Percentiles rank a stretch among this genome's conserved stretches.
Evolutionary conservation across 2,888 invertebrate species (phyloP).

Genomic region (Chaitophorus viminalis): DNA sequence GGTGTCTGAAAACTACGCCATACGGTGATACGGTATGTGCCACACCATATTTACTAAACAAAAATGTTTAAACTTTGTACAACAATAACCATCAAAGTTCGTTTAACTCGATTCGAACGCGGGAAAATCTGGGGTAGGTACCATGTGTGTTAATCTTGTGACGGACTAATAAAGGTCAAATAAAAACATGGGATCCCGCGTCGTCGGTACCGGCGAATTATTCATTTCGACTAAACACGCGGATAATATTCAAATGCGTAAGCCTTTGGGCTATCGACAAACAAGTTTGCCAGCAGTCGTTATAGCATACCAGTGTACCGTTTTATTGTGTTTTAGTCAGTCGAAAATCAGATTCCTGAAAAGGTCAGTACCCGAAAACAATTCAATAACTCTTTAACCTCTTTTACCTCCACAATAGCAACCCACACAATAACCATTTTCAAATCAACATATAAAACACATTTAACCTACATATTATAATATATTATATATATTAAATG

Average conservation of each 20-base stretch:
- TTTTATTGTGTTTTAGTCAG: background rate
- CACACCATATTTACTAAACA: too few relatives aligned
- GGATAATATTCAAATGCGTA: slow-evolving; percentile 27
- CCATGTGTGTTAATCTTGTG: slow-evolving; percentile 6
- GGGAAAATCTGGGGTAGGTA: background rate
- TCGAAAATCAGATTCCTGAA: slow-evolving; percentile 32
- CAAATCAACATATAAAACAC: background rate
- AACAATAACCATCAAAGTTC: background rate
- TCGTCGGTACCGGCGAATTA: background rate
- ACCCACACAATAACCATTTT: background rate
- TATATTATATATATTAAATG: too few relatives aligned
- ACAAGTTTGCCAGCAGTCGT: background rate
- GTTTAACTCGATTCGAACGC: background rate
- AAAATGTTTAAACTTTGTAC: too few relatives aligned
- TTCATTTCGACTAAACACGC: background rate
- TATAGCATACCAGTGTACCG: background rate
- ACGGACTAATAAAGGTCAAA: background rate
- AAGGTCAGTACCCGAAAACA: slow-evolving; percentile 22
- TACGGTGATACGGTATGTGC: too few relatives aligned
- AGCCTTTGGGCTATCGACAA: background rate
- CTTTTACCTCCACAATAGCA: background rate
- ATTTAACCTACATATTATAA: background rate
- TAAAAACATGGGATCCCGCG: background rate
- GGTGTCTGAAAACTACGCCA: background rate
- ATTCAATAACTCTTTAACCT: slow-evolving; percentile 9